Base-by-base conservation (phyloP, 2,797 vertebrate genomes). In the Danio albolineatus region DNA sequence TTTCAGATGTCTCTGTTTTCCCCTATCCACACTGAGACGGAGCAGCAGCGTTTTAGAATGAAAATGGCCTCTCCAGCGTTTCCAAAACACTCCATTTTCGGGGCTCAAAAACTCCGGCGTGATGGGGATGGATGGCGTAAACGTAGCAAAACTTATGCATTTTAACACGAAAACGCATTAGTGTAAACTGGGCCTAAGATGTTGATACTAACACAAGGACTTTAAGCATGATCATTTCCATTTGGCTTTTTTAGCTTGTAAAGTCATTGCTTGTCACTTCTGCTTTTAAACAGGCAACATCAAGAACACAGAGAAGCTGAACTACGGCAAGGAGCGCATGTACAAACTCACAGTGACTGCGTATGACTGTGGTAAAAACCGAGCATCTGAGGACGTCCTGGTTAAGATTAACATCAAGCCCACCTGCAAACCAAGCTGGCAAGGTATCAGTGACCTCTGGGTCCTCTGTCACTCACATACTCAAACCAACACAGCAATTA, bases 341-440 rank as follows among this genome's bases (percentile, higher is more conserved):
- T 99, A 99, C 73, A 99, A 99, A 86, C 93, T 99, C 88, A 97
- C 96, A 0, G 95, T 99, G 85, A 99, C 98, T 0, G 98, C 98
- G 4, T 99, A 97, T 44, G 98, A 99, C 91, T 99, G 98, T 5
- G 98, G 98, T 77, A 99, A 98, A 94, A 98, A 96, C 84, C 92
- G 98, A 1, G 97, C 98, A 14, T 90, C 95, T 0, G 97, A 99
- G 80, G 98, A 99, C 5, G 96, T 96, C 39, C 84, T 98, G 75
- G 97, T 99, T 83, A 99, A 98, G 94, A 95, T 99, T 89, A 98
- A 92, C 83, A 85, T 99, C 82, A 97, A 97, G 87, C 97, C 98
- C 81, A 95, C 96, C 6, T 99, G 98, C 92, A 96, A 94, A 90
- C 96, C 97, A 4, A 96, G 96, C 88, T 99, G 98, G 98, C 96